Percentiles rank a stretch among this genome's conserved stretches.
phyloP scores from a whole-genome alignment of 2,113 vertebrate species.

The Zosterops japonicus region DNA sequence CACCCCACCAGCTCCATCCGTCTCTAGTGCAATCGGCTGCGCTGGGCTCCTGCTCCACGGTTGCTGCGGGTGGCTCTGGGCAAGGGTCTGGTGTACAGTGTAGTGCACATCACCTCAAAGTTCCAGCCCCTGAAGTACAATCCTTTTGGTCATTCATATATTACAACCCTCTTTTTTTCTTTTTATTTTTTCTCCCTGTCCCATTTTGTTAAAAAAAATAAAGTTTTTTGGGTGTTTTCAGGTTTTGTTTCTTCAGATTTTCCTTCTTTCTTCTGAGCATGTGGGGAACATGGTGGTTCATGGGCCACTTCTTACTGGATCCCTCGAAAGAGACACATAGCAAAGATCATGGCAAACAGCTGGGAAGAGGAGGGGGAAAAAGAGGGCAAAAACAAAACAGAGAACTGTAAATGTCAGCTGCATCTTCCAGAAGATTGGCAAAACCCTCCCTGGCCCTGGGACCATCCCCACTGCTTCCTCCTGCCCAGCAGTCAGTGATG shows the following conservation, averaged over 20 bases:
- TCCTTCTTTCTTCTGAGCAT: constrained; percentile 14
- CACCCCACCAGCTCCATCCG: background rate
- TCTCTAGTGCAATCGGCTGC: constrained; percentile 17
- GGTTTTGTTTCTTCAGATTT: constrained; percentile 14
- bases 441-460: background rate
- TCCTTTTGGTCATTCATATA: constrained; percentile 79
- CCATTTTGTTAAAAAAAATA: constrained; percentile 76
- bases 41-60: background rate
- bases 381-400: background rate
- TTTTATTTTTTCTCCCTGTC: background rate
- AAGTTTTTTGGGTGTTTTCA: constrained; percentile 17
- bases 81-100: constrained; percentile 28
- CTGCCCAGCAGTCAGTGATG: background rate
- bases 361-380: constrained; percentile 49
- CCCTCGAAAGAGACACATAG: constrained; percentile 92
- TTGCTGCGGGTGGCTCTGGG: background rate
- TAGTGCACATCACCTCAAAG: constrained; percentile 84
- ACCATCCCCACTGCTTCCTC: background rate
- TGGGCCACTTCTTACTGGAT: constrained; percentile 80
- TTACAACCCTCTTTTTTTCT: constrained; percentile 45
- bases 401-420: background rate
- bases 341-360: constrained; percentile 94
- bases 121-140: constrained; percentile 89
- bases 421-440: background rate
- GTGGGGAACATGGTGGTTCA: background rate